phyloP scores from a whole-genome alignment of 2,113 vertebrate species.

The Apodemus speciosus region DNA sequence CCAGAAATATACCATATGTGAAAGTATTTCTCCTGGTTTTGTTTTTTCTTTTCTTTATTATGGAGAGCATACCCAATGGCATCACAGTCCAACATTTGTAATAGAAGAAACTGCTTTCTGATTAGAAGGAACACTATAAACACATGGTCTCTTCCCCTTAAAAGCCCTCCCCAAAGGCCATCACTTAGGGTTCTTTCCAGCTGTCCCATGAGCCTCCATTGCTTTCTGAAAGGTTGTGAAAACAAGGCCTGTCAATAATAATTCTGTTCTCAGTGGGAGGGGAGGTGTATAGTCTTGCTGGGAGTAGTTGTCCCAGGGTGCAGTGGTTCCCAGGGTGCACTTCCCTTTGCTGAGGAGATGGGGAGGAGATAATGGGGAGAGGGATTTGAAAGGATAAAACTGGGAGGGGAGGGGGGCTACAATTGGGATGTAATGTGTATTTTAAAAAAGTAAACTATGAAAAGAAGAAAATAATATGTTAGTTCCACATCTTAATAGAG shows the following conservation, averaged over 20 bases:
- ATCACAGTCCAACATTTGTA: conserved; percentile 62
- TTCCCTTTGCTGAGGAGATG: too few species aligned
- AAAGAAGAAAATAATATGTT: conserved; percentile 48
- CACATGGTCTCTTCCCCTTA: conserved; percentile 65
- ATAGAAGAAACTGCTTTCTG: conserved; percentile 69
- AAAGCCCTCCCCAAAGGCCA: conserved; percentile 66
- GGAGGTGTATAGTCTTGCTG: too few species aligned
- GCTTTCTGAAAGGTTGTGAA: conserved; percentile 64
- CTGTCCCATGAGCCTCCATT: conserved; percentile 63
- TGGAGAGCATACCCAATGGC: conserved; percentile 29
- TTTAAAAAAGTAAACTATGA: too few species aligned
- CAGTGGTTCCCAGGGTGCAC: too few species aligned
- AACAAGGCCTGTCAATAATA: conserved; percentile 70
- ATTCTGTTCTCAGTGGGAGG: conserved; percentile 37
- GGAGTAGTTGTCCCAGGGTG: too few species aligned
- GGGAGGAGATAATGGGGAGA: too few species aligned
- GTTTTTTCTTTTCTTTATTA: conserved; percentile 46
- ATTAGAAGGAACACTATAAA: conserved; percentile 71
- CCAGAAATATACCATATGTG: conserved; percentile 54
- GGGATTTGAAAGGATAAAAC: too few species aligned
- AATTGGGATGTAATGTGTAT: too few species aligned
- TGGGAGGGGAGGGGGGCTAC: too few species aligned
- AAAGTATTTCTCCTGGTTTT: conserved; percentile 11
- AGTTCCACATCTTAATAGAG: conserved; percentile 54
- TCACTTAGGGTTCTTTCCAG: conserved; percentile 72